phyloP scores from a whole-genome alignment of 2,888 invertebrate genomes.

The Aproaerema taeniolella region DNA sequence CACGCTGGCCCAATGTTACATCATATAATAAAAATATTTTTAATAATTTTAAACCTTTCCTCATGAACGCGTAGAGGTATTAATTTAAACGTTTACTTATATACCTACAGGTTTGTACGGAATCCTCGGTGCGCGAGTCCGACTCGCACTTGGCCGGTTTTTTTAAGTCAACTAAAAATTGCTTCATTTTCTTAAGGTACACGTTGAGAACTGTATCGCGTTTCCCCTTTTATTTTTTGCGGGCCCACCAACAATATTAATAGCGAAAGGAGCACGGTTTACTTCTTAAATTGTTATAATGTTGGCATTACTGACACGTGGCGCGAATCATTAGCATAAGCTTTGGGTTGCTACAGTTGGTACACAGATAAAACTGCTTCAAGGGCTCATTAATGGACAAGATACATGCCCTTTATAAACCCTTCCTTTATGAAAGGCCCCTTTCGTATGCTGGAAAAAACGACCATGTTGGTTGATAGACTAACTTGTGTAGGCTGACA shows the following conservation, averaged over 20 bases:
- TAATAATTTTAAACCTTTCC: no score
- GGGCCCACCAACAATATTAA: slow-evolving; percentile 9
- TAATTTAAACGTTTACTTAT: no score
- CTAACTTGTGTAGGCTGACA: neutral
- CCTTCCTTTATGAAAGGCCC: slow-evolving; percentile 2
- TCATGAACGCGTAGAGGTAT: no score
- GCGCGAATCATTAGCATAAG: slow-evolving; percentile 68
- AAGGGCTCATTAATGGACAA: slow-evolving; percentile 68
- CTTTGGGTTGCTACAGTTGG: slow-evolving; percentile 60
- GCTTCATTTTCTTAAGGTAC: no score
- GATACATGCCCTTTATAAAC: slow-evolving; percentile 46
- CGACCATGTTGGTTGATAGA: no score
- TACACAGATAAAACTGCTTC: slow-evolving; percentile 55
- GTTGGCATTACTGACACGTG: slow-evolving; percentile 63
- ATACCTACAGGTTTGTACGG: no score
- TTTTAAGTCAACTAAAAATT: no score
- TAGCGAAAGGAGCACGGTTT: slow-evolving; percentile 8
- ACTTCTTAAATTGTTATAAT: slow-evolving; percentile 75
- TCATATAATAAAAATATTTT: no score
- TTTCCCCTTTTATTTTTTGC: slow-evolving; percentile 6
- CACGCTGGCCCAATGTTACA: no score
- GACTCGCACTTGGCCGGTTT: no score
- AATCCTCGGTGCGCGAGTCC: no score
- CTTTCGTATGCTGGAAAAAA: neutral
- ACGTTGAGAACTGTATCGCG: no score